Base-by-base conservation (phyloP, 2,888 invertebrate species). In the Fragum whitleyi region DNA sequence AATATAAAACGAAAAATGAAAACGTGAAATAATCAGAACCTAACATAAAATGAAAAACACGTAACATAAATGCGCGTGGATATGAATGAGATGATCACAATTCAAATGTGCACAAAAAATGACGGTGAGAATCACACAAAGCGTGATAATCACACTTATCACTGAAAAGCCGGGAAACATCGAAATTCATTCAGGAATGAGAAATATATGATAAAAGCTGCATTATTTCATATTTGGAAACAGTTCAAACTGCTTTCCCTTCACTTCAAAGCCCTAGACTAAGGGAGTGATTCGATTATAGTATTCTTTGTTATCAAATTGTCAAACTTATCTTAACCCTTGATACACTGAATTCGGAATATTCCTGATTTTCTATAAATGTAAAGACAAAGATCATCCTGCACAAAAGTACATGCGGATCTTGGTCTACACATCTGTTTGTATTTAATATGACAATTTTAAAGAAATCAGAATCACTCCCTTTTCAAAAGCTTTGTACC, bases 41-140 rank as follows among this genome's bases (percentile, higher is more conserved):
- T 47, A 47, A 47, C 47, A n/a, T 9, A 47, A 47, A 47, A 47
- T 28, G 26, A 28, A 57, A 57, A 57, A 57, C 28, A 61, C n/a
- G 19, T 28, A 32, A 61, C 65, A 42, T 42, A 65, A 65, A 65
- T 65, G 65, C 42, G 23, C n/a, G 77, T 77, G 77, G 71, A 77
- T 77, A 77, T 77, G 77, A 77, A 77, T 77, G 77, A 77, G 57
- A 69, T 70, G 70, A 70, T 42, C 21, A 23, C 42, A 23, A 42
- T 21, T 36, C 1, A 21, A 39, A 42, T 61, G 61, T 61, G 14
- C n/a, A 57, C 57, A 3, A 32, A 32, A 28, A 61, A 61, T 61
- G 61, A 61, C 32, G 16, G 32, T 61, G 39, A 65, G 7, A 65
- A 65, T 65, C 65, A 42, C 65, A 65, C 39, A 42, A 39, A 65